Evolutionary conservation across 1,140 invertebrate genomes (phyloP).

Genomic region (Drosophila pseudoobscura): DNA sequence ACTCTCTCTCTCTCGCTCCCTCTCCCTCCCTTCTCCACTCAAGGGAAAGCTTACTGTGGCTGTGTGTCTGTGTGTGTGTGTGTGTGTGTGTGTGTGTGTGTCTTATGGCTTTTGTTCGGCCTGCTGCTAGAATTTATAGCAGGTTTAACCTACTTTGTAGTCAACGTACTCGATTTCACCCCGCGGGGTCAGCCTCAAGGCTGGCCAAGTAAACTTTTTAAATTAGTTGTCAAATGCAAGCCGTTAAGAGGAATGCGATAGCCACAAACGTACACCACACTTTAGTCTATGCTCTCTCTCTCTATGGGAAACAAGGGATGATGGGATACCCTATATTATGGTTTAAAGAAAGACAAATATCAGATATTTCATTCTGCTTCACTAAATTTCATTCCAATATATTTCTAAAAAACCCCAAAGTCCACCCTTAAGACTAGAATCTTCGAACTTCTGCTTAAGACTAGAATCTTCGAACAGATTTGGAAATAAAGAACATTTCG

Average conservation of each 20-base stretch:
- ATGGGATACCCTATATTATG: too few relatives aligned
- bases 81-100: slow-evolving; percentile 9
- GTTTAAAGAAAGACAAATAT: too few relatives aligned
- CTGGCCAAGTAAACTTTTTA: slow-evolving; percentile 65
- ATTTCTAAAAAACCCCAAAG: too few relatives aligned
- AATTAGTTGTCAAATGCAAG: slow-evolving; percentile 77
- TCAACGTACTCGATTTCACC: slow-evolving; percentile 32
- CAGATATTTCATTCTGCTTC: too few relatives aligned
- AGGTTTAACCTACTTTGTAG: slow-evolving; percentile 70
- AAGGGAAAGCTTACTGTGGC: slow-evolving; percentile 37
- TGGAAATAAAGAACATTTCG: too few relatives aligned
- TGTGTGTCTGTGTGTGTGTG: slow-evolving; percentile 26
- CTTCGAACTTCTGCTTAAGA: too few relatives aligned
- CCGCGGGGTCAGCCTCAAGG: slow-evolving; percentile 55
- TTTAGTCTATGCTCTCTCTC: too few relatives aligned
- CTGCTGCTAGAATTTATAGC: slow-evolving; percentile 74
- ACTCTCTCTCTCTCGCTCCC: slow-evolving; percentile 9
- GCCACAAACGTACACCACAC: not conserved
- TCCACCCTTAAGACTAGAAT: too few relatives aligned
- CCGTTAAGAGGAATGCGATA: slow-evolving; percentile 53
- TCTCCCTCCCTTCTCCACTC: slow-evolving; percentile 8
- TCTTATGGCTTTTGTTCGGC: slow-evolving; percentile 70
- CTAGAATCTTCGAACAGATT: too few relatives aligned
- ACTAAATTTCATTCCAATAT: too few relatives aligned
- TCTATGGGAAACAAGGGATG: not conserved